A percentile compares a stretch with the other conserved stretches of the same genome.
Evolutionary conservation across 1,140 invertebrate species (phyloP).

Genomic region (Glossosoma conforme): DNA sequence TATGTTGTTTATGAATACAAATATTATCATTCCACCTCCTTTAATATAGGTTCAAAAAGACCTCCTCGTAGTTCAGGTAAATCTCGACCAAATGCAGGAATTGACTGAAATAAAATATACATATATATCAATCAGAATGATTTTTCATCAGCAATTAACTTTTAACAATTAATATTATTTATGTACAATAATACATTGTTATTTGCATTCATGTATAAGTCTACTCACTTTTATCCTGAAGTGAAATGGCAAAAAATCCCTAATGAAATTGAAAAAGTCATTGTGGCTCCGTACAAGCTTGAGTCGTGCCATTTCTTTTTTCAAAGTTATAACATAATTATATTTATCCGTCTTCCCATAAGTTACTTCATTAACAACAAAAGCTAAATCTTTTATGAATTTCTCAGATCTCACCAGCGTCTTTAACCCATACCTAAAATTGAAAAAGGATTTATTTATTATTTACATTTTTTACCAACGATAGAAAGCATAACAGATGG

Average conservation of each 20-base stretch:
- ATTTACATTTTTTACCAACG: too few species aligned
- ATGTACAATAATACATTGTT: too few species aligned
- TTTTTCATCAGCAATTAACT: too few species aligned
- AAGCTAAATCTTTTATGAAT: constrained; percentile 24
- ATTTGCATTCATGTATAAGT: constrained; percentile 1
- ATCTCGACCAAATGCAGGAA: constrained; percentile 19
- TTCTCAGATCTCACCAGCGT: constrained; percentile 19
- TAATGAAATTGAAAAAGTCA: constrained; percentile 22
- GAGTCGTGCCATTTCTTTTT: constrained; percentile 25
- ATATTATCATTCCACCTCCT: too few species aligned
- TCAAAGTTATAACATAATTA: constrained; percentile 13
- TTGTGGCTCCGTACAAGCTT: constrained; percentile 20
- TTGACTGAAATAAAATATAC: constrained; percentile 19
- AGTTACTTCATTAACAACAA: constrained; percentile 15
- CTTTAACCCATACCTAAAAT: constrained; percentile 15
- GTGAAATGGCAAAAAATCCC: constrained; percentile 15
- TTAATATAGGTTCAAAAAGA: constrained; percentile 13
- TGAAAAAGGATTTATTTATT: constrained; percentile 6
- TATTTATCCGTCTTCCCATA: constrained; percentile 19
- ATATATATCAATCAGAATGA: neutral
- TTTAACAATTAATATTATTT: too few species aligned
- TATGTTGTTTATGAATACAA: too few species aligned
- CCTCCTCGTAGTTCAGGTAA: constrained; percentile 14
- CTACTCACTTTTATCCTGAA: constrained; percentile 26
- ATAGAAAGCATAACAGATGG: too few species aligned